phyloP scores from a whole-genome alignment of 2,113 vertebrate genomes.

The Charadrius vociferus region DNA sequence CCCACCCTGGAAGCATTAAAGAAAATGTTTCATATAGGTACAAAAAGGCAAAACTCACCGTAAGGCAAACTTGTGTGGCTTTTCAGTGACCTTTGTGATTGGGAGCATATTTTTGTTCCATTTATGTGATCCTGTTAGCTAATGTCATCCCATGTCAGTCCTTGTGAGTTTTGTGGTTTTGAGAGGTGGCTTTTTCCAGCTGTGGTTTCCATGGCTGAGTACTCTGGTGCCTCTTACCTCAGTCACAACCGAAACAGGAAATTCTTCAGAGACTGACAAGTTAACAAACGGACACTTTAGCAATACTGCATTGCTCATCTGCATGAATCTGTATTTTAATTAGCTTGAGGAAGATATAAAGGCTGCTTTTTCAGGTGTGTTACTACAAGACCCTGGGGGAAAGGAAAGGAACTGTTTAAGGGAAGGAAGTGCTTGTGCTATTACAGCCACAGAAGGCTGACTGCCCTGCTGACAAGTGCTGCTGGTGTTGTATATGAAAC shows the following conservation, averaged over 20 bases:
- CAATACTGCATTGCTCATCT: slow-evolving; percentile 27
- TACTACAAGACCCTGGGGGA: not conserved
- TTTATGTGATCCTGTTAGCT: not conserved
- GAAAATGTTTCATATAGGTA: not conserved
- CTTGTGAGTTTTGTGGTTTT: not conserved
- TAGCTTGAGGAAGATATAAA: slow-evolving; percentile 20
- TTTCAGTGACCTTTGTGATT: not conserved
- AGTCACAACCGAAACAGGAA: not conserved
- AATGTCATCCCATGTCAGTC: not conserved
- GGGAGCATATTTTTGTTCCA: not conserved
- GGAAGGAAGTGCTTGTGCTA: not conserved
- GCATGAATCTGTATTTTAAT: slow-evolving; percentile 57
- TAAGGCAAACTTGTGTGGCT: not conserved
- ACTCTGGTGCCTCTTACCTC: not conserved
- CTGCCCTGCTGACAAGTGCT: slow-evolving; percentile 17
- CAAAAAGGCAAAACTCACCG: not conserved
- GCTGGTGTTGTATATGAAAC: not conserved
- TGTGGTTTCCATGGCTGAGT: slow-evolving; percentile 26
- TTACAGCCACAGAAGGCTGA: slow-evolving; percentile 26
- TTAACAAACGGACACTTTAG: slow-evolving; percentile 42
- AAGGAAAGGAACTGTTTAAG: not conserved
- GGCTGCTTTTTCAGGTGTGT: slow-evolving; percentile 40
- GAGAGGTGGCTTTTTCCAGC: slow-evolving; percentile 17
- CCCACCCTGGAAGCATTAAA: not conserved
- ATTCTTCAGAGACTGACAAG: slow-evolving; percentile 31